Evolutionary conservation across 2,888 invertebrate species (phyloP), one percentile per base, ranked within the genome.

Genomic region (Melinaea marsaeus): DNA sequence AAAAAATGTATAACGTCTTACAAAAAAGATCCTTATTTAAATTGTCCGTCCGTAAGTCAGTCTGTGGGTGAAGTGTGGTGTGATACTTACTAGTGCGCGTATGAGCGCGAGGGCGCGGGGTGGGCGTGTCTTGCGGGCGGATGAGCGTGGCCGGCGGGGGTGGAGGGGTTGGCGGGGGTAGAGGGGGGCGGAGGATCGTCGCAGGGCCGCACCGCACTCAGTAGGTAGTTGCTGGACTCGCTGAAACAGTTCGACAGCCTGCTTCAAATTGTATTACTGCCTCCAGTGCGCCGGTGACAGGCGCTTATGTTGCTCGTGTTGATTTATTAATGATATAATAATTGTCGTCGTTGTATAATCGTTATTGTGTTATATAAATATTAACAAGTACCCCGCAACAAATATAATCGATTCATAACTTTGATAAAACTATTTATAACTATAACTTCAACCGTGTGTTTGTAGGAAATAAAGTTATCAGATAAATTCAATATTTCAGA

Each of bases 201-300:
- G 72, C 82, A 79, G 4, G 89, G 87, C 61, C 88, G 84, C 67
- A 85, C 79, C 67, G 89, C 87, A 62, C 84, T 87, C 83, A 89
- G 85, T 83, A 90, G 71, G 75, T 86, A 90, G 79, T 90, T 90
- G 70, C 88, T 88, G 34, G 90, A 89, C 80, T 90, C 90, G 77
- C 90, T 90, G 88, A 88, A 89, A 90, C 90, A 90, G 84, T 88
- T 89, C 69, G 90, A 88, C 74, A 89, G 79, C 85, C 90, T 90
- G 85, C 88, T 90, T 88, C 85, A 90, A 89, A 89, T 90, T 90
- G 85, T 86, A 89, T 89, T 86, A 90, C 90, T 86, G 90, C 74
- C 90, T 89, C 88, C 75, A 79, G 80, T 79, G 71, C 72, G 68
- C 74, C 72, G 75, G 77, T 76, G 55, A 42, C 42, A 45, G 67